Evolutionary conservation across 2,888 invertebrate species (phyloP).

Genomic region (Nematopogon swammerdamellus): DNA sequence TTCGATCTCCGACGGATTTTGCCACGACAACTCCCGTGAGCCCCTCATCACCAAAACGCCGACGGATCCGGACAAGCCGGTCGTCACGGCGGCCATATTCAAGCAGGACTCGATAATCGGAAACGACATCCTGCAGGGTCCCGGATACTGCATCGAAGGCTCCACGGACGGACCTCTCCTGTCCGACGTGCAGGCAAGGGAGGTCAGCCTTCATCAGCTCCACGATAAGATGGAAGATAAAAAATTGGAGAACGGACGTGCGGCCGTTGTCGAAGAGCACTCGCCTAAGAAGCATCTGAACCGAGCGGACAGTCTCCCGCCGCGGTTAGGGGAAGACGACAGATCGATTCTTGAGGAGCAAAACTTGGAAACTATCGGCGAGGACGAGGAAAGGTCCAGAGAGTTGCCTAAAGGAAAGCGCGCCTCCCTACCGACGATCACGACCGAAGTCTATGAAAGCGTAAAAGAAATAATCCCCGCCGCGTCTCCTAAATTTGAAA

Average conservation of each 20-base stretch:
- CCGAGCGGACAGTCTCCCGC: constrained; percentile 53
- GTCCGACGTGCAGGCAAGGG: constrained; percentile 48
- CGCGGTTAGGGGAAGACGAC: constrained; percentile 51
- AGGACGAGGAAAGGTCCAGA: constrained; percentile 34
- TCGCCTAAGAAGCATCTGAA: constrained; percentile 43
- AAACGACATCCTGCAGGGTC: constrained; percentile 37
- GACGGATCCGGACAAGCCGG: constrained; percentile 58
- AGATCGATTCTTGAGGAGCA: constrained; percentile 17
- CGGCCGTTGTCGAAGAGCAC: constrained; percentile 33
- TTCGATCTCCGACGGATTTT: constrained; percentile 28
- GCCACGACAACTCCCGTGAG: constrained; percentile 44
- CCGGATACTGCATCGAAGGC: constrained; percentile 48
- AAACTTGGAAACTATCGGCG: constrained; percentile 33
- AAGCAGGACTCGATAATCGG: constrained; percentile 60
- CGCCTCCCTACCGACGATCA: constrained; percentile 39
- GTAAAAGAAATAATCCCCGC: constrained; percentile 48
- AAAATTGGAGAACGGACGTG: constrained; percentile 38
- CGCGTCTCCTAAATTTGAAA: constrained; percentile 58
- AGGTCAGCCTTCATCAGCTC: constrained; percentile 38
- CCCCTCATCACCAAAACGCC: constrained; percentile 46
- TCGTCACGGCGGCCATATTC: constrained; percentile 67
- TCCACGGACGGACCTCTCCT: constrained; percentile 48
- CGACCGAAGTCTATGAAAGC: constrained; percentile 52
- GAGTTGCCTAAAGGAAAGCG: constrained; percentile 34
- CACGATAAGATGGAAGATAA: constrained; percentile 34